Conservation (phyloP, 1,140 invertebrate genomes). For the Apis cerana region DNA sequence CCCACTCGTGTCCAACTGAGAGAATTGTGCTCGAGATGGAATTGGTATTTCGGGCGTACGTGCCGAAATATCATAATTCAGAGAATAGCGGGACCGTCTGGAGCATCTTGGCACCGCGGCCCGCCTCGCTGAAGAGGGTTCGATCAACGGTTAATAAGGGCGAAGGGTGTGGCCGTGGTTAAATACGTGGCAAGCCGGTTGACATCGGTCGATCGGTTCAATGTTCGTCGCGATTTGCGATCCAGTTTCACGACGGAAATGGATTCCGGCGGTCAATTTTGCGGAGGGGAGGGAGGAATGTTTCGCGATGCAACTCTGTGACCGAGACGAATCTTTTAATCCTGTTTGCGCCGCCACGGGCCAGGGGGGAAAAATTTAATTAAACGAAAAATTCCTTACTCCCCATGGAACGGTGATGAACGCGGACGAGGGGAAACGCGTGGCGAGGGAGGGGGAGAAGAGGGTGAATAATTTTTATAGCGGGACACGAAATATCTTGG, state of each 20-base stretch:
- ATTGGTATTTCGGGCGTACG: background rate
- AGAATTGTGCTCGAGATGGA: background rate
- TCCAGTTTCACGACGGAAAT: background rate
- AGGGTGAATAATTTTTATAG: conserved; percentile 34
- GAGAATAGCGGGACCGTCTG: background rate
- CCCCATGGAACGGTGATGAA: background rate
- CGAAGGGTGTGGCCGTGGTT: background rate
- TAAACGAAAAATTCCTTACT: conserved; percentile 13
- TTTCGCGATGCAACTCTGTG: no score
- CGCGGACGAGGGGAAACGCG: background rate
- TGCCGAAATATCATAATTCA: background rate
- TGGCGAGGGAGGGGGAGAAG: background rate
- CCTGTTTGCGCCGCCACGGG: background rate
- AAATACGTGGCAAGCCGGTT: background rate
- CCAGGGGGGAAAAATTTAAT: conserved; percentile 13
- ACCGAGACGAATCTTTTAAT: conserved; percentile 12
- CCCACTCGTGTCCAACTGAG: background rate
- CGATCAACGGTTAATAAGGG: conserved; percentile 3
- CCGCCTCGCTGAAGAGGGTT: background rate
- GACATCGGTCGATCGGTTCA: background rate
- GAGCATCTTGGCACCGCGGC: background rate
- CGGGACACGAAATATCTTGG: conserved; percentile 1
- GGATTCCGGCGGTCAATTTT: background rate
- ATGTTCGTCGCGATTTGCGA: background rate
- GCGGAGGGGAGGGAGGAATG: fast-evolving